Base-by-base conservation (phyloP, 2,113 vertebrate species). In the Anguilla rostrata region DNA sequence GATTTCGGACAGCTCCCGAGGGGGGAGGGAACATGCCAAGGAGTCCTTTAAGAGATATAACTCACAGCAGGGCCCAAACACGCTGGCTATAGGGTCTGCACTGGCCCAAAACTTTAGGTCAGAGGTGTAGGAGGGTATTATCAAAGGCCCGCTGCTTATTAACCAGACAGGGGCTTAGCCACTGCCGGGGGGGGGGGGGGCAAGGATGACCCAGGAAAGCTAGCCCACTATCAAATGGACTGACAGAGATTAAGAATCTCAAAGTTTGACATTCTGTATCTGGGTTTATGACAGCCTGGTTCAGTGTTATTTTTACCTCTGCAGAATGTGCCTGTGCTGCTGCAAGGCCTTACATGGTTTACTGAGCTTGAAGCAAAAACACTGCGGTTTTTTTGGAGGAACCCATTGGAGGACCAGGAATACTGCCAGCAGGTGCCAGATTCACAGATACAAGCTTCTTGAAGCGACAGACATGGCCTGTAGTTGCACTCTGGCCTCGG, bases 261-360 rank as follows among this genome's bases (percentile, higher is more conserved):
- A 18, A 60, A 60, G 3, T 20, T 34, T 75, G 26, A 75, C 5
- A 26, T 66, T 75, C 71, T 11, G n/a, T 71, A 9, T 71, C 22
- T 1, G 63, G 63, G 4, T 63, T 63, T 88, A 87, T 86, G 88
- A 90, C 90, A 88, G 87, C 84, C 87, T 87, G 88, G 89, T 84
- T 84, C 82, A 83, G 87, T 87, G 88, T 88, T 89, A 89, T 90
- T 89, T 84, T 92, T 87, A 84, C 82, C 84, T 43, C 83, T 75
- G 39, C 88, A 88, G 91, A 92, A 91, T 89, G 86, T 90, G 78
- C 82, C 83, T 66, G 83, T 83, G 83, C 86, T 90, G 84, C 89
- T 88, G 88, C 84, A 87, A 83, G 87, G 89, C 88, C 89, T 89
- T 93, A 87, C 85, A 87, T 82, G 87, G 46, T 41, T 85, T 86